These are phyloP conservation scores for Macaria liturata DNA, from an alignment of 2,888 invertebrate genomes.

Conservation along the genomic window DNA sequence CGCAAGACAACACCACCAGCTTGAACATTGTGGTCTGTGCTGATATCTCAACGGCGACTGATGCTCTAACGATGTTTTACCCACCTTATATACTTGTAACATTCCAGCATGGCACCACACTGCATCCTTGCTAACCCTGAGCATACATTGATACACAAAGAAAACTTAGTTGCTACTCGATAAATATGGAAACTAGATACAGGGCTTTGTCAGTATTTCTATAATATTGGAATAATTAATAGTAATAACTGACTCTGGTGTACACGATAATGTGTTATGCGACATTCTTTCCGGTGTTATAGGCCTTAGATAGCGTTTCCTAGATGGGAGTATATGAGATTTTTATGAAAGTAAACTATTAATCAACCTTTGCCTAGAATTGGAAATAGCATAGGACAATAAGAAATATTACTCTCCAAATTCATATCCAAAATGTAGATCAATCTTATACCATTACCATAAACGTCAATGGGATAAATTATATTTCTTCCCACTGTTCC, in stretches of 20 bases:
- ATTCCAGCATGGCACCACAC: constrained; percentile 52
- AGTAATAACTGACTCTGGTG: not conserved
- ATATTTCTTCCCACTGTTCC: too few relatives aligned
- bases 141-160: constrained; percentile 7
- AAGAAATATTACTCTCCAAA: too few relatives aligned
- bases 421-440: too few relatives aligned
- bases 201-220: not conserved
- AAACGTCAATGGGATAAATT: too few relatives aligned
- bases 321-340: not conserved
- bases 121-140: constrained; percentile 39
- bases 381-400: too few relatives aligned
- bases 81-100: constrained; percentile 59
- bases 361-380: too few relatives aligned
- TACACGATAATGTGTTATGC: not conserved
- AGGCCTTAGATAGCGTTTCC: not conserved
- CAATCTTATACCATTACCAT: too few relatives aligned
- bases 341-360: too few relatives aligned
- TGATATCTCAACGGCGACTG: constrained; percentile 61
- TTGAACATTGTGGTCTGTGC: constrained; percentile 81
- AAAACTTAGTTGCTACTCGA: constrained; percentile 5
- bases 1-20: constrained; percentile 85
- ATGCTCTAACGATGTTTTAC: constrained; percentile 47
- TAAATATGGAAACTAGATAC: constrained; percentile 11
- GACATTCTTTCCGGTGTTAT: not conserved
- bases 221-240: not conserved